Evolutionary conservation across 2,113 vertebrate genomes (phyloP).

Genomic region (Entomyzon cyanotis): DNA sequence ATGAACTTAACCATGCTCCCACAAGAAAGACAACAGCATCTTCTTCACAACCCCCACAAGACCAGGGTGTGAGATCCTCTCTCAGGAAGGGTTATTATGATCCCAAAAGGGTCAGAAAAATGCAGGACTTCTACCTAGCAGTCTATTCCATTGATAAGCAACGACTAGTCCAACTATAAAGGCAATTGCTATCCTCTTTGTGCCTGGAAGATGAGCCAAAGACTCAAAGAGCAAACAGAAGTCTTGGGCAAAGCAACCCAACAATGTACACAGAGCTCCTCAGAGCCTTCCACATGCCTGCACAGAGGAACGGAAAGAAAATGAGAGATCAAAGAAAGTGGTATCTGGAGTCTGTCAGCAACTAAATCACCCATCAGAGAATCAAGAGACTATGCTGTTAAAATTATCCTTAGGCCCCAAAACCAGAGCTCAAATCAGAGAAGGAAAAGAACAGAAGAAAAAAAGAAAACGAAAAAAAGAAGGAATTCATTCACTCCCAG

Average conservation of each 20-base stretch:
- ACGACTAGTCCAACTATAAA: not conserved
- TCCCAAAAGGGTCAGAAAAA: not conserved
- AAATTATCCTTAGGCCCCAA: not conserved
- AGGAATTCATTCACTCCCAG: not conserved
- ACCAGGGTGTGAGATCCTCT: not conserved
- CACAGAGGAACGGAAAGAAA: not conserved
- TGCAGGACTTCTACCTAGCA: rapidly evolving
- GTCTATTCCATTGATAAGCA: not conserved
- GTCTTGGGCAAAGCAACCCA: not conserved
- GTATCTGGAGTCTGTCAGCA: not conserved
- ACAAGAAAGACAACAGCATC: not conserved
- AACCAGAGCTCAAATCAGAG: not conserved
- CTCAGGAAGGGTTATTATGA: not conserved
- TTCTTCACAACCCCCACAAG: not conserved
- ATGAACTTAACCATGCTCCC: not conserved
- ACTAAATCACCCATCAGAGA: not conserved
- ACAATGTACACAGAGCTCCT: not conserved
- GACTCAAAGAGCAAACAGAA: not conserved
- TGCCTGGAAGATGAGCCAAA: not conserved
- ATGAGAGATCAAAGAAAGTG: not conserved
- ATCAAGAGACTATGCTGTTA: not conserved
- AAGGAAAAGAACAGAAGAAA: not conserved
- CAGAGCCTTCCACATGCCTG: not conserved
- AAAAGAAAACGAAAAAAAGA: not conserved
- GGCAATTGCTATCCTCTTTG: not conserved